A percentile compares a stretch with the other conserved stretches of the same genome.
Conservation (phyloP, 1,140 invertebrate species). For the Tetragonula clypearis region DNA sequence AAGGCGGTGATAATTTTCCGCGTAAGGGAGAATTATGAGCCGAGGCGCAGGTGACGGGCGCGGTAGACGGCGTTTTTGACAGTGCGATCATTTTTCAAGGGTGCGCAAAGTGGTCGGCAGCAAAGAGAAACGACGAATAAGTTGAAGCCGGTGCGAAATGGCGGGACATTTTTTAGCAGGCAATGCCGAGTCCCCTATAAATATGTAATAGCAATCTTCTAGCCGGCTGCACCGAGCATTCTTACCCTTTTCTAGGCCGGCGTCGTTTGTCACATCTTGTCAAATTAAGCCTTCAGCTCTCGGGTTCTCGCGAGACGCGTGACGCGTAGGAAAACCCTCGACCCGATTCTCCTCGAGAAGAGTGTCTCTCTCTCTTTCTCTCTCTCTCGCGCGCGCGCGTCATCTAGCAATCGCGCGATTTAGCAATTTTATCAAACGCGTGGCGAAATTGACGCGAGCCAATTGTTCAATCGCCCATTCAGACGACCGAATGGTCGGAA, state of each 20-base stretch:
- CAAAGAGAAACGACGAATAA: conserved; percentile 27
- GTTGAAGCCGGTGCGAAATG: conserved; percentile 37
- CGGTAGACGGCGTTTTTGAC: conserved; percentile 58
- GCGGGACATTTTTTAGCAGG: conserved; percentile 49
- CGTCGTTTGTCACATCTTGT: conserved; percentile 34
- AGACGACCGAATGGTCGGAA: not conserved
- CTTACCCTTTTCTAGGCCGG: not conserved
- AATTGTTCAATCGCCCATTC: not conserved
- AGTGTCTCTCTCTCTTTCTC: too few species aligned
- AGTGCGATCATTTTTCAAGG: conserved; percentile 63
- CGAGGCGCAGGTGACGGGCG: conserved; percentile 58
- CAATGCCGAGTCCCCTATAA: conserved; percentile 55
- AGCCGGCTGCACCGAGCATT: not conserved
- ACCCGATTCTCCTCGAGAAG: not conserved
- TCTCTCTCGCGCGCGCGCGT: too few species aligned
- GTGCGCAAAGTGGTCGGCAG: conserved; percentile 21
- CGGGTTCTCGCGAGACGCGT: too few species aligned
- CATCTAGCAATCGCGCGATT: too few species aligned
- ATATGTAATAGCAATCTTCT: conserved; percentile 55
- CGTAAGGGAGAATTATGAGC: conserved; percentile 55
- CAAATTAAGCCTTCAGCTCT: conserved; percentile 32
- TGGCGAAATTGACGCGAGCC: not conserved
- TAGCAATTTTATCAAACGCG: not conserved
- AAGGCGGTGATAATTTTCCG: conserved; percentile 26
- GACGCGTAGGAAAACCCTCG: not conserved